These are phyloP conservation scores for Miltochrista miniata DNA, from an alignment of 2,888 invertebrate species.

Conservation along the genomic window DNA sequence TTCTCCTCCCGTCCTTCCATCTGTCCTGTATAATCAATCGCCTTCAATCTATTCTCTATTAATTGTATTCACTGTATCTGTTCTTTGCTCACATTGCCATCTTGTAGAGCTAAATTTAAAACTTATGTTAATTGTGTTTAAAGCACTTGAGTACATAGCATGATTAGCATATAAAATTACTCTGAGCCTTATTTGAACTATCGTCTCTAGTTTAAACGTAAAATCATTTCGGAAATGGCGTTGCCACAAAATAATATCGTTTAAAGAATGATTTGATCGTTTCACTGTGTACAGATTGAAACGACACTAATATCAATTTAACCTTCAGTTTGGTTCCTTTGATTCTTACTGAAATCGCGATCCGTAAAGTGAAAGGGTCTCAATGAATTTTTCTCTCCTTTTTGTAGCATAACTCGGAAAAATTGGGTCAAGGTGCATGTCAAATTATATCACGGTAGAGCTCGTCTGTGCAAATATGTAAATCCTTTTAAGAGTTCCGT, in stretches of 20 bases:
- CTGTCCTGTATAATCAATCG: no score
- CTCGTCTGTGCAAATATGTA: constrained; percentile 60
- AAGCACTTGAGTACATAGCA: no score
- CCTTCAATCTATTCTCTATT: no score
- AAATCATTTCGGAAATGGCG: neutral
- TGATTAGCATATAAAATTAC: no score
- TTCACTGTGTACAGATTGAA: neutral
- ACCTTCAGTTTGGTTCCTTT: constrained; percentile 29
- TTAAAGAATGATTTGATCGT: neutral
- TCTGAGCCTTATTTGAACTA: no score
- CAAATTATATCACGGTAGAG: constrained; percentile 64
- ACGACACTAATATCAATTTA: constrained; percentile 27
- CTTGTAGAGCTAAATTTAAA: no score
- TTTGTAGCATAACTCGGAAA: constrained; percentile 29
- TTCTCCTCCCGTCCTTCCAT: no score
- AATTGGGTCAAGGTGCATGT: constrained; percentile 66
- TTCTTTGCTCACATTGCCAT: no score
- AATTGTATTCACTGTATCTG: no score
- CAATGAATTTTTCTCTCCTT: constrained; percentile 48
- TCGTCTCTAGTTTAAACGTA: neutral
- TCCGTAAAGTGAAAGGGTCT: constrained; percentile 40
- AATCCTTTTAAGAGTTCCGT: no score
- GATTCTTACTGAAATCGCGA: constrained; percentile 42
- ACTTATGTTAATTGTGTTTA: no score
- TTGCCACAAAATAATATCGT: neutral